Base-by-base conservation (phyloP, 2,888 invertebrate genomes). In the Clivina fossor region DNA sequence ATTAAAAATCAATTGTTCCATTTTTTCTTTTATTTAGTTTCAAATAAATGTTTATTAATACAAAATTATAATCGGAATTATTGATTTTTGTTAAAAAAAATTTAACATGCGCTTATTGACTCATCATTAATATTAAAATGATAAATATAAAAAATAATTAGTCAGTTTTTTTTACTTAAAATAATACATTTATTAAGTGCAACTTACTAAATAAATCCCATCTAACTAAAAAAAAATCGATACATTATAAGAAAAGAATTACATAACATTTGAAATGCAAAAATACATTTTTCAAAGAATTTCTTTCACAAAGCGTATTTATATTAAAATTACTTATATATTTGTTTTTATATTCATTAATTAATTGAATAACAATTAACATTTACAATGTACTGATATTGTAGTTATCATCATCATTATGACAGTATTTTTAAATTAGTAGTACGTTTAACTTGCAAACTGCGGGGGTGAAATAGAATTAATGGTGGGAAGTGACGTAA, bases 141-240 rank as follows among this genome's bases (percentile, higher is more conserved):
- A n/a, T n/a, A n/a, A n/a, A n/a, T n/a, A n/a, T 22, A 15, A 37
- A 48, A 48, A 37, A 51, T 43, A 32, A 51, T 43, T 40, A 11
- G 18, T 11, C 8, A 7, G 8, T 18, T 53, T 53, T 19, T 44
- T 26, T 44, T 44, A 44, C 53, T 53, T 53, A 44, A 53, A 53
- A 44, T 53, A 53, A 43, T 37, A 53, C 53, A 53, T 53, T 44
- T 53, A 53, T 53, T 44, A 53, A 53, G 41, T 35, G 44, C 53
- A 44, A 35, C 35, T 43, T 24, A 26, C 44, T 44, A 44, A n/a
- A n/a, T n/a, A n/a, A 53, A 43, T 44, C 53, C 43, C 53, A 53
- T 33, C 32, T 41, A 33, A 50, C 32, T 40, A 50, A 50, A n/a
- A n/a, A n/a, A n/a, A n/a, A n/a, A n/a, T n/a, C n/a, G n/a, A n/a